These are phyloP conservation scores for Pocillopora grandis DNA, from an alignment of 92 coral and sea anemone species.

Conservation along the genomic window DNA sequence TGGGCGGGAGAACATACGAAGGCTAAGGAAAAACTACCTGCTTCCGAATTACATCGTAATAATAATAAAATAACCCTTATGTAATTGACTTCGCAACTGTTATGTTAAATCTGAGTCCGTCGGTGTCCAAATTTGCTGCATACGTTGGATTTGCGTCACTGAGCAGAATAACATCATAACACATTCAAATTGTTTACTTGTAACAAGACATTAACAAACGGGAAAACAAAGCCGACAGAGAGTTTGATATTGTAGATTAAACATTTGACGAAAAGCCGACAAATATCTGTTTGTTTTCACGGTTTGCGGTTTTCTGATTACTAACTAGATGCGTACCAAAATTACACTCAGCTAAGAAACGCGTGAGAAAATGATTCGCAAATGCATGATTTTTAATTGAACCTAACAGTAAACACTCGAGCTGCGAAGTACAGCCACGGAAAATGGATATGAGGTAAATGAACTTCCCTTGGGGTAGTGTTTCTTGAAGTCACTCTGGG, in stretches of 20 bases:
- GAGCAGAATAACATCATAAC: constrained; percentile 1
- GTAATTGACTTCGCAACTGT: neutral
- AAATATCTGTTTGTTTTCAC: constrained; percentile 41
- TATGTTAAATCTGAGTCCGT: neutral
- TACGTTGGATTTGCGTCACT: neutral
- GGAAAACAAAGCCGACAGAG: constrained; percentile 22
- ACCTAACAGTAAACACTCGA: constrained; percentile 1
- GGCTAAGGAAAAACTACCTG: neutral
- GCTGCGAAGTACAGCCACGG: neutral
- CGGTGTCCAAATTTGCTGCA: neutral
- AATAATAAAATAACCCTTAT: neutral
- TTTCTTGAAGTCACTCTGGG: constrained; percentile 30
- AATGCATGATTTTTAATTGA: neutral
- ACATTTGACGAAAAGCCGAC: constrained; percentile 12
- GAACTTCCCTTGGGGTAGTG: constrained; percentile 8
- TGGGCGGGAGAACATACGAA: neutral
- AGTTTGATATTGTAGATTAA: constrained; percentile 12
- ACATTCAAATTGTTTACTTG: constrained; percentile 29
- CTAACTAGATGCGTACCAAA: neutral
- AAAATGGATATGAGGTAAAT: neutral
- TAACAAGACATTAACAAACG: constrained; percentile 29
- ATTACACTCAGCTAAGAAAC: too few species aligned
- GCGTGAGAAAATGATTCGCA: too few species aligned
- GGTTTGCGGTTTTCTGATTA: constrained; percentile 10
- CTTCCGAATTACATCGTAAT: neutral